Conservation (phyloP, 2,113 vertebrate species). For the Hippopotamus amphibius region DNA sequence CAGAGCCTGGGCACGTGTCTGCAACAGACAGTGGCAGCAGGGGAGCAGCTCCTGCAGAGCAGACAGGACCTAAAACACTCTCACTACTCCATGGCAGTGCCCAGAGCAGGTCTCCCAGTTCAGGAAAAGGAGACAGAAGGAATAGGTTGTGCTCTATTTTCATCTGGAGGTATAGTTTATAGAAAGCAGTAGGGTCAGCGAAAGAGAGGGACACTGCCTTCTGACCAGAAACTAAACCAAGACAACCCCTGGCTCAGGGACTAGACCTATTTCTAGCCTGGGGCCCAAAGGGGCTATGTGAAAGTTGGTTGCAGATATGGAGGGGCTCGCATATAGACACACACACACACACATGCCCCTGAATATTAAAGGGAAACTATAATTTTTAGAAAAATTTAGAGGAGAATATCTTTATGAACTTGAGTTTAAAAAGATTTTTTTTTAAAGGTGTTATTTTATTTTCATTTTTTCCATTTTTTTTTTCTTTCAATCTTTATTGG, state of each 20-base stretch:
- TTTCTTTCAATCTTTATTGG: not conserved
- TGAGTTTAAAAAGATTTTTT: not conserved
- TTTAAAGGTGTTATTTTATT: not conserved
- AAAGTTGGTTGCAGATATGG: not conserved
- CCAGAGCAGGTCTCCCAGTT: not conserved
- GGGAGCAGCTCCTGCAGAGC: not conserved
- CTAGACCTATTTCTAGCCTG: not conserved
- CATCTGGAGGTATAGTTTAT: not conserved
- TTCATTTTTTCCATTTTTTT: not conserved
- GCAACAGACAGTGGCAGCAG: not conserved
- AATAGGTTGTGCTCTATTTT: not conserved
- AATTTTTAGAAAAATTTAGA: constrained; percentile 6
- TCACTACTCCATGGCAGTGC: too few relatives aligned
- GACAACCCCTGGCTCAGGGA: not conserved
- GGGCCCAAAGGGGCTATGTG: not conserved
- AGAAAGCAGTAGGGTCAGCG: not conserved
- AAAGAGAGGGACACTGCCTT: not conserved
- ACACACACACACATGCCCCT: not conserved
- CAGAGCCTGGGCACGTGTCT: not conserved
- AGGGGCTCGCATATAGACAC: not conserved
- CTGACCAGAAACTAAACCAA: not conserved
- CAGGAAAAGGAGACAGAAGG: not conserved
- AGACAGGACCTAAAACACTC: not conserved
- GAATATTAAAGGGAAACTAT: not conserved
- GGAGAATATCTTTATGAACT: not conserved